Percentiles rank a stretch among this genome's conserved stretches.
phyloP scores from a whole-genome alignment of 2,797 vertebrate species.

The Pteronotus mesoamericanus region DNA sequence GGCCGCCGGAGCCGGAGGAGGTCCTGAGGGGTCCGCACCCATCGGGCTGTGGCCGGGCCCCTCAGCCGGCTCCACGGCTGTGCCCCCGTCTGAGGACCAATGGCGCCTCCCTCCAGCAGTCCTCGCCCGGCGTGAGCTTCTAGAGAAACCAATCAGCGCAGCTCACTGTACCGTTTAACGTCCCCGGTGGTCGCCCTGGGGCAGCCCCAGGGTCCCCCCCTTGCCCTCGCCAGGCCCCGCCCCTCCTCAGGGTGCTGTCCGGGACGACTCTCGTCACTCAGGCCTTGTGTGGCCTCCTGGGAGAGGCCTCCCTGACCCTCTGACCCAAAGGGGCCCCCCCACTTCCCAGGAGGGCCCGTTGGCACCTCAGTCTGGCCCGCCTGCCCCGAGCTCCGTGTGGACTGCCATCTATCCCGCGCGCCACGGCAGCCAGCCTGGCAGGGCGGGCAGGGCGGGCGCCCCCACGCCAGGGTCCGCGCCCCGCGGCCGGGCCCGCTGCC shows the following conservation, averaged over 20 bases:
- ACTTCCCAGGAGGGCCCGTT: rapidly evolving
- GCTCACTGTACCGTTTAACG: neutral
- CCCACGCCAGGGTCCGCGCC: too few species aligned
- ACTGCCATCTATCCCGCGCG: neutral
- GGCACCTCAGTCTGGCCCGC: neutral
- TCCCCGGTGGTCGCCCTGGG: neutral
- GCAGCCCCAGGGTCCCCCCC: neutral
- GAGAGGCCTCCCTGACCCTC: too few species aligned
- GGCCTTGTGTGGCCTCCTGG: neutral
- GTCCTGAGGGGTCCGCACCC: neutral
- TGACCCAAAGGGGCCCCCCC: neutral
- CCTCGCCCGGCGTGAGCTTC: too few species aligned
- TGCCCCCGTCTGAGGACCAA: neutral
- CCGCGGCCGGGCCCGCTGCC: too few species aligned
- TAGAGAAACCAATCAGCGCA: neutral
- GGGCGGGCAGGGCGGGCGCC: neutral
- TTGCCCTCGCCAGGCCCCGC: neutral
- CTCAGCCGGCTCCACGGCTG: rapidly evolving
- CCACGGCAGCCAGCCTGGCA: rapidly evolving
- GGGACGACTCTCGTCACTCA: neutral
- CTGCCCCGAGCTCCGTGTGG: rapidly evolving
- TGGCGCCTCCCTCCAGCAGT: neutral
- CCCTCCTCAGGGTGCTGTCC: neutral
- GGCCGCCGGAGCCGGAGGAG: neutral
- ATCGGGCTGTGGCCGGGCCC: neutral